Evolutionary conservation across 2,113 vertebrate genomes (phyloP), one percentile per base, ranked within the genome.

Genomic region (Clinocottus analis): DNA sequence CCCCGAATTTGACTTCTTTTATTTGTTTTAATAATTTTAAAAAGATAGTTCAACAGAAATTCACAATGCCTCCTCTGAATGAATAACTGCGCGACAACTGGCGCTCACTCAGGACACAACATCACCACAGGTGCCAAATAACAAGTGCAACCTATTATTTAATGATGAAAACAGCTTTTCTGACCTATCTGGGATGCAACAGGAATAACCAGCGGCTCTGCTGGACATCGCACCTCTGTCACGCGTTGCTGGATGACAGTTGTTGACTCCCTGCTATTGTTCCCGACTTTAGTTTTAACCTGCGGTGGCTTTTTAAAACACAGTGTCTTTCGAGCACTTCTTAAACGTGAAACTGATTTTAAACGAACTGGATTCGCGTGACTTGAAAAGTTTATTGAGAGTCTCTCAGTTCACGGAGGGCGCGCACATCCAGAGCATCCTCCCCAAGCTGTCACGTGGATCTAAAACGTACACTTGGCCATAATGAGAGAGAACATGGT

Each of bases 201-300:
- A 53, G 35, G 39, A 83, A 72, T 67, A 5, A 77, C 7, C 25
- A 63, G 55, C 29, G 3, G 19, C 12, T 41, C 72, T 65, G 53
- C 29, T 23, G 63, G 72, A 85, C 76, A 77, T 79, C 63, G 58
- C 78, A 85, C 76, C 77, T 77, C 67, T 77, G 82, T 21, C 59
- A 65, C 63, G 63, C 16, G 7, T 29, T 53, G 68, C 39, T 19
- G 43, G 35, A 47, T 61, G 56, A 75, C 74, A 82, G 55, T 61
- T 69, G 72, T 56, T 61, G 37, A 68, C 63, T 55, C 25, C 53
- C 21, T 56, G 33, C 29, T 75, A 71, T 45, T 75, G 39, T 19
- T 72, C 23, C 45, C 13, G 47, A 63, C 53, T 77, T 47, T 4
- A 65, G 49, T 64, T n/a, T 45, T 64, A 33, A 59, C n/a, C 29